phyloP scores from a whole-genome alignment of 2,797 vertebrate genomes.

The Antennarius maculatus region DNA sequence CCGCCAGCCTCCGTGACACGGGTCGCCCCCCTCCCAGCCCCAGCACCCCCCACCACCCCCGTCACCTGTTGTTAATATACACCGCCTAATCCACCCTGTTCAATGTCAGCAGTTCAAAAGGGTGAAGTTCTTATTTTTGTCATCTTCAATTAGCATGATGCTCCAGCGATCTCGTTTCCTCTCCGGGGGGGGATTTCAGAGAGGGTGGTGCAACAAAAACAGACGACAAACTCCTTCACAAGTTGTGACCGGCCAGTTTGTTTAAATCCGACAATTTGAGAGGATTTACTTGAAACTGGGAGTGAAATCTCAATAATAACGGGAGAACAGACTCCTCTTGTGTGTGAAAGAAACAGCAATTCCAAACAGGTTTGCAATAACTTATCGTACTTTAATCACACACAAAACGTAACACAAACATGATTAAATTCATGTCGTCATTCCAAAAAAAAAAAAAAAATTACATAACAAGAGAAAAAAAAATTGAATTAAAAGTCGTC shows the following conservation, averaged over 20 bases:
- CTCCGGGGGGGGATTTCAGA: slow-evolving; percentile 56
- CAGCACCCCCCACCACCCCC: slow-evolving; percentile 50
- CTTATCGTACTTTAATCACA: slow-evolving; percentile 85
- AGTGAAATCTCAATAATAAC: slow-evolving; percentile 8
- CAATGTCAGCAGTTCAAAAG: slow-evolving; percentile 93
- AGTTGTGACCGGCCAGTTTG: slow-evolving; percentile 8
- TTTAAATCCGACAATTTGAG: slow-evolving; percentile 16
- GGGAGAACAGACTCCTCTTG: background rate
- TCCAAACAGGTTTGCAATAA: slow-evolving; percentile 86
- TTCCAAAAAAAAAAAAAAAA: slow-evolving; percentile 65
- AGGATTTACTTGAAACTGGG: slow-evolving; percentile 4
- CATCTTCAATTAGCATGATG: slow-evolving; percentile 91
- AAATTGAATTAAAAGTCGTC: slow-evolving; percentile 37
- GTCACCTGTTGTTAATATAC: slow-evolving; percentile 94
- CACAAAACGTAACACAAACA: slow-evolving; percentile 75
- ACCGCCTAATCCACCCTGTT: slow-evolving; percentile 87
- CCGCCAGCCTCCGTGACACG: slow-evolving; percentile 30
- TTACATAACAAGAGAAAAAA: slow-evolving; percentile 49
- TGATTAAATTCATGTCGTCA: slow-evolving; percentile 68
- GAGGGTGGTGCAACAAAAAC: slow-evolving; percentile 5
- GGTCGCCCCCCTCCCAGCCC: slow-evolving; percentile 28
- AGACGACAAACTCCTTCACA: slow-evolving; percentile 16
- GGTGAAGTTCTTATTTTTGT: slow-evolving; percentile 91
- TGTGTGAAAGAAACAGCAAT: slow-evolving; percentile 20
- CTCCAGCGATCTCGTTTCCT: slow-evolving; percentile 88